Base-by-base conservation (phyloP, 1,140 invertebrate species). In the Drosophila pandora region DNA sequence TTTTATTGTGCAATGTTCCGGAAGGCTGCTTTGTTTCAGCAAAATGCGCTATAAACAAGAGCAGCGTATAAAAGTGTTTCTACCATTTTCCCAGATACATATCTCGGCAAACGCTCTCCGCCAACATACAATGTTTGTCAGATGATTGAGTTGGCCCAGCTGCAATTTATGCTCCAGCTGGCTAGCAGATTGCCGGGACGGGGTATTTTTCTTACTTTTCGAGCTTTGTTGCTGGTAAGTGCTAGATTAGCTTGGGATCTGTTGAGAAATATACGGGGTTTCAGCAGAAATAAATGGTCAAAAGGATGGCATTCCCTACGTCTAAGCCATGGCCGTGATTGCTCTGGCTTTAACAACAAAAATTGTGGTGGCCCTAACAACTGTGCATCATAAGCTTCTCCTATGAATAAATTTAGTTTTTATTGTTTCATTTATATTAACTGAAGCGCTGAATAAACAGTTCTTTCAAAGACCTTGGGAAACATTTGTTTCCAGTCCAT, bases 1-100 rank as follows among this genome's bases (percentile, higher is more conserved):
- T 78, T 67, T 74, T 79, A 88, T 88, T 88, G 83, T 89, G 83
- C 83, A 88, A 88, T 88, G 84, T 88, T 88, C 83, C 83, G 83
- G 83, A 88, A 83, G 60, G 72, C 67, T 89, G 83, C 76, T 73
- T 88, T 83, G 83, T 88, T 89, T 89, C 76, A 89, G 79, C 79
- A 72, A 87, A 83, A 76, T 83, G 83, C 70, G 69, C 82, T 53
- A 82, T 87, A 87, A 88, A 82, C 82, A 87, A 79, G 50, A 67
- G 70, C 56, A 75, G 64, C 72, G 62, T 60, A 76, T 61, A 75
- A 60, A 60, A 73, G 52, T 45, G 68, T 60, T 65, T 75, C 54
- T 28, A 54, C 43, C 71, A 75, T 75, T 75, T 75, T 8, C 37
- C 60, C 13, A 75, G 71, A 75, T 75, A 74, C 54, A 53, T 75